phyloP scores from a whole-genome alignment of 2,113 vertebrate species.

The Neodon shergylaensis region DNA sequence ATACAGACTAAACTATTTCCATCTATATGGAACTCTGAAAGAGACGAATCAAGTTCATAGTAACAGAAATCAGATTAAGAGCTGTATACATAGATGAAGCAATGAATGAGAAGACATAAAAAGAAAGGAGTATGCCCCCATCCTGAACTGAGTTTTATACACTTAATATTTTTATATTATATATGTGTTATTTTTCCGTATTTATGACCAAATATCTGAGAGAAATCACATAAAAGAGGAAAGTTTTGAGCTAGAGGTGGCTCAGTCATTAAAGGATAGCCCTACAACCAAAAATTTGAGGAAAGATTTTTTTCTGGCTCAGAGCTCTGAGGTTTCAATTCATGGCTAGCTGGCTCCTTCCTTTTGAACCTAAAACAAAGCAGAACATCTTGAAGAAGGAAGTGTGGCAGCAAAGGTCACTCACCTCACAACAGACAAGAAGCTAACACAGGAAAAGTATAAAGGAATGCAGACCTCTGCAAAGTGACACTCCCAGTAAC shows the following conservation, averaged over 20 bases:
- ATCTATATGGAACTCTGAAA: not conserved
- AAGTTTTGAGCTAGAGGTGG: not conserved
- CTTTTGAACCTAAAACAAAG: not conserved
- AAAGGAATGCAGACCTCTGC: not conserved
- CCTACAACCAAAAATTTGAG: not conserved
- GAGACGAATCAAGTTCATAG: not conserved
- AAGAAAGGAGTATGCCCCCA: not conserved
- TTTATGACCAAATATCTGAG: not conserved
- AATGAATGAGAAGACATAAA: not conserved
- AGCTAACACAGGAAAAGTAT: not conserved
- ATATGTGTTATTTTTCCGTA: not conserved
- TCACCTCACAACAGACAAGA: not conserved
- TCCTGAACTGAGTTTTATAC: not conserved
- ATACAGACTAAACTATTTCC: not conserved
- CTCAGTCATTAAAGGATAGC: not conserved
- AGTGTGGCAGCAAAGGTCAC: not conserved
- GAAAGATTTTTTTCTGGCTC: not conserved
- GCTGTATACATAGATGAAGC: not conserved
- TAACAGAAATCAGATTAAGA: not conserved
- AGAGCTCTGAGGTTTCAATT: not conserved
- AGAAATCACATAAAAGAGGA: not conserved
- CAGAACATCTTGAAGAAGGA: not conserved
- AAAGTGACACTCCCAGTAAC: not conserved
- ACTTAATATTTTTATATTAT: not conserved
- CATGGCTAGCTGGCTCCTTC: not conserved